Percentiles rank a stretch among this genome's conserved stretches.
Evolutionary conservation across 1,140 invertebrate species (phyloP).

Genomic region (Tenebrio molitor): DNA sequence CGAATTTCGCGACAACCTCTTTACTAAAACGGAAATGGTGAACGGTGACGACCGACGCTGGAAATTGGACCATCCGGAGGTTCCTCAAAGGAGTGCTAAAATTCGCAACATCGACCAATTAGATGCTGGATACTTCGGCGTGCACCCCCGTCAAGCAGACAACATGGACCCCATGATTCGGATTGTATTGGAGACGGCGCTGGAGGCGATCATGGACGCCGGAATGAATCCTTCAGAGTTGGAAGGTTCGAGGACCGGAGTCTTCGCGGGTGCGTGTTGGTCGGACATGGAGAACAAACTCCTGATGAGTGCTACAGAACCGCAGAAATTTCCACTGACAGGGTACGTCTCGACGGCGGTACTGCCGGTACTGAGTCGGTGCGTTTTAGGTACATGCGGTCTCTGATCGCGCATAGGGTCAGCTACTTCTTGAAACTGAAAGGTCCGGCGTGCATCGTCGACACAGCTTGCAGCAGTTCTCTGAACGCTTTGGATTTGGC

Average conservation of each 20-base stretch:
- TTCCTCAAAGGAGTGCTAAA: constrained; percentile 83
- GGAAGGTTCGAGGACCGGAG: constrained; percentile 81
- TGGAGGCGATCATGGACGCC: constrained; percentile 92
- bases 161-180: constrained; percentile 92
- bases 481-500: constrained; percentile 88
- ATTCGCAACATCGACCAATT: constrained; percentile 85
- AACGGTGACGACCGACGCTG: constrained; percentile 87
- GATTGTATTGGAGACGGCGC: constrained; percentile 85
- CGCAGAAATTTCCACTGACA: not conserved
- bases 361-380: too few relatives aligned
- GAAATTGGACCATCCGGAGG: constrained; percentile 82
- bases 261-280: constrained; percentile 78
- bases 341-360: too few relatives aligned
- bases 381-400: not conserved
- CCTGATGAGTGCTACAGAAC: constrained; percentile 74
- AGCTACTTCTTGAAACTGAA: constrained; percentile 81
- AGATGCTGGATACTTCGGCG: constrained; percentile 85
- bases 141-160: constrained; percentile 87
- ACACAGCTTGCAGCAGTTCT: constrained; percentile 93
- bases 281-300: constrained; percentile 82
- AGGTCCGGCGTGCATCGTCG: constrained; percentile 86
- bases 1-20: too few relatives aligned
- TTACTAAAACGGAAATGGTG: too few relatives aligned
- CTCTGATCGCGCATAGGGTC: constrained; percentile 89
- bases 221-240: constrained; percentile 76